Percentiles rank a stretch among this genome's conserved stretches.
phyloP scores from a whole-genome alignment of 2,797 vertebrate genomes.

The Parauchenoglanis punctatus region DNA sequence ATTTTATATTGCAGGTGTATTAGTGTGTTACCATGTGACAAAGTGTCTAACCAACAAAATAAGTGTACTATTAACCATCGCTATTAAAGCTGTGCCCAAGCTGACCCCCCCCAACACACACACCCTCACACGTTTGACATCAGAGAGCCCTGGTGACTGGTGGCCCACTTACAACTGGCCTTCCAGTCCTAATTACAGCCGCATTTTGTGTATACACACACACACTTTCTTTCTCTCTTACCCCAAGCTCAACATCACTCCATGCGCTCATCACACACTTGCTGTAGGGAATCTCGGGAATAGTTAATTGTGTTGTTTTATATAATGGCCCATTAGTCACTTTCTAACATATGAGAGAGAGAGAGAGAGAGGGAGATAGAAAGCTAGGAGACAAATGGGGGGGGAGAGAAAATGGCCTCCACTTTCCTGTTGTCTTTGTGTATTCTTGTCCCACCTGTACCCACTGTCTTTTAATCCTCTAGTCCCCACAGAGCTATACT shows the following conservation, averaged over 20 bases:
- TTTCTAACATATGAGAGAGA: slow-evolving; percentile 4
- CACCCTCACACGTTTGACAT: slow-evolving; percentile 40
- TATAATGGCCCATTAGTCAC: slow-evolving; percentile 25
- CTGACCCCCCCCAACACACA: not conserved
- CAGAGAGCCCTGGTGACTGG: slow-evolving; percentile 19
- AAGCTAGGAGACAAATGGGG: not conserved
- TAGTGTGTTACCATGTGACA: not conserved
- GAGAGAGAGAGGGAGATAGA: not conserved
- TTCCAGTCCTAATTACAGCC: slow-evolving; percentile 31
- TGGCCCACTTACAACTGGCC: slow-evolving; percentile 38
- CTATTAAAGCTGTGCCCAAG: not conserved
- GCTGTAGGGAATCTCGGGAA: slow-evolving; percentile 4
- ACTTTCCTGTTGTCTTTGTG: not conserved
- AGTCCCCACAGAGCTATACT: not conserved
- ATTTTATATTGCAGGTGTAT: too few species aligned
- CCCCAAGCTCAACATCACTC: not conserved
- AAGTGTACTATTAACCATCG: not conserved
- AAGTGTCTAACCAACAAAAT: not conserved
- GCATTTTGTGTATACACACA: not conserved
- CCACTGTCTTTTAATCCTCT: too few species aligned
- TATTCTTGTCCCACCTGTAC: not conserved
- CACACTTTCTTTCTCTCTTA: not conserved
- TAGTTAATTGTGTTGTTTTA: slow-evolving; percentile 27
- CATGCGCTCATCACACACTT: not conserved
- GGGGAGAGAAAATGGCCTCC: not conserved